Evolutionary conservation across 2,113 vertebrate species (phyloP).

Genomic region (Ictalurus punctatus): DNA sequence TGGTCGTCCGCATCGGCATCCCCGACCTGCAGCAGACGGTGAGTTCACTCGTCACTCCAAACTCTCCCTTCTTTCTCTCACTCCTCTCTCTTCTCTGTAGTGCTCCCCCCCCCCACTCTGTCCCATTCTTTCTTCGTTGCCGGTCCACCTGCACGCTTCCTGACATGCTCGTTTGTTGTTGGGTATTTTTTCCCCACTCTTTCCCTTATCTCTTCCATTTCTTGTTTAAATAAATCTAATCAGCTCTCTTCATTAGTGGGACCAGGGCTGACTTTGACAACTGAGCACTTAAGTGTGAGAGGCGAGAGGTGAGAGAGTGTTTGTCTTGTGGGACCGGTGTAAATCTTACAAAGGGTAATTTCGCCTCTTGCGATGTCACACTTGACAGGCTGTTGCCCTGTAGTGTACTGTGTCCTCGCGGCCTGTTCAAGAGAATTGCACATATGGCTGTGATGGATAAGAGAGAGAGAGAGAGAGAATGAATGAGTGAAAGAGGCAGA

Average conservation of each 20-base stretch:
- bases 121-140: not conserved
- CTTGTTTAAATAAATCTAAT: not conserved
- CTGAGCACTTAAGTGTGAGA: slow-evolving; percentile 29
- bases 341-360: slow-evolving; percentile 3
- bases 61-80: slow-evolving; percentile 27
- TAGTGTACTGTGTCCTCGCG: slow-evolving; percentile 21
- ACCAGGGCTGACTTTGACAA: slow-evolving; percentile 36
- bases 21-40: slow-evolving; percentile 56
- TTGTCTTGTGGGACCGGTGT: slow-evolving; percentile 11
- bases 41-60: slow-evolving; percentile 43
- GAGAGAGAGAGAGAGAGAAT: slow-evolving; percentile 24
- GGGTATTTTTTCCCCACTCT: not conserved
- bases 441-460: slow-evolving; percentile 36
- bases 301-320: not conserved
- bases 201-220: not conserved
- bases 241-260: slow-evolving; percentile 39
- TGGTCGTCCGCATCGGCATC: slow-evolving; percentile 57
- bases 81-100: not conserved
- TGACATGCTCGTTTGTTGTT: not conserved
- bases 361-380: slow-evolving; percentile 34
- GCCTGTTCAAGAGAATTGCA: slow-evolving; percentile 31
- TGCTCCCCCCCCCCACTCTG: not conserved
- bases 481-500: not conserved
- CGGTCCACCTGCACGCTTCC: not conserved
- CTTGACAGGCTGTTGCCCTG: slow-evolving; percentile 46